phyloP scores from a whole-genome alignment of 2,113 vertebrate species.

The Silurus glanis region DNA sequence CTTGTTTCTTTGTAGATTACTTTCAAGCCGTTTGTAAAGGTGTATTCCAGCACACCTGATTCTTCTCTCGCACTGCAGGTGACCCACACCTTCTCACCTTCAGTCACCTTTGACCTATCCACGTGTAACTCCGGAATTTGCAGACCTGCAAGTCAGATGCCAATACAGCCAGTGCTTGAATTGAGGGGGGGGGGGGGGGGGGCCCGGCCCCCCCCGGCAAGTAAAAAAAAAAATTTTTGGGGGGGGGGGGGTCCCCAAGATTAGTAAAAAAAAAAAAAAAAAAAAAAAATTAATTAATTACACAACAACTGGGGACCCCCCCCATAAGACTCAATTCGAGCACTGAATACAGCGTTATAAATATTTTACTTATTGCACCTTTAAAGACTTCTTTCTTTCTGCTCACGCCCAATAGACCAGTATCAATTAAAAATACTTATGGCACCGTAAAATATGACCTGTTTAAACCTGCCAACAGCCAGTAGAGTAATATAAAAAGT shows the following conservation, averaged over 20 bases:
- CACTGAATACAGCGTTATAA: background rate
- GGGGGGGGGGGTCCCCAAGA: too few species aligned
- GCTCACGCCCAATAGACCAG: background rate
- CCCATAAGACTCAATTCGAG: background rate
- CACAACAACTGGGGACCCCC: background rate
- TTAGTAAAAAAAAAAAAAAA: background rate
- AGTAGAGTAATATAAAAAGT: background rate
- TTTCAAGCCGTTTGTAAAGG: constrained; percentile 37
- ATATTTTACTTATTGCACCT: background rate
- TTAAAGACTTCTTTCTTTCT: background rate
- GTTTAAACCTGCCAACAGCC: background rate
- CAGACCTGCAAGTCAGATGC: constrained; percentile 56
- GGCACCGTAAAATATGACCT: background rate
- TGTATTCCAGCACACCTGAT: constrained; percentile 54
- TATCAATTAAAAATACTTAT: background rate
- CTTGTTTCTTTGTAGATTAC: background rate
- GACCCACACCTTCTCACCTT: constrained; percentile 61
- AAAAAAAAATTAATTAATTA: background rate
- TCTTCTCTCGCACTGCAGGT: constrained; percentile 62
- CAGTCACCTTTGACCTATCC: constrained; percentile 13
- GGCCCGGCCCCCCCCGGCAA: too few species aligned
- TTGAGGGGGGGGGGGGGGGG: too few species aligned
- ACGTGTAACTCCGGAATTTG: constrained; percentile 62
- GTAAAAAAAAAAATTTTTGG: too few species aligned
- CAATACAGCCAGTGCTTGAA: too few species aligned